Evolutionary conservation across 2,797 vertebrate species (phyloP), one percentile per base, ranked within the genome.

Genomic region (Cottoperca gobio): DNA sequence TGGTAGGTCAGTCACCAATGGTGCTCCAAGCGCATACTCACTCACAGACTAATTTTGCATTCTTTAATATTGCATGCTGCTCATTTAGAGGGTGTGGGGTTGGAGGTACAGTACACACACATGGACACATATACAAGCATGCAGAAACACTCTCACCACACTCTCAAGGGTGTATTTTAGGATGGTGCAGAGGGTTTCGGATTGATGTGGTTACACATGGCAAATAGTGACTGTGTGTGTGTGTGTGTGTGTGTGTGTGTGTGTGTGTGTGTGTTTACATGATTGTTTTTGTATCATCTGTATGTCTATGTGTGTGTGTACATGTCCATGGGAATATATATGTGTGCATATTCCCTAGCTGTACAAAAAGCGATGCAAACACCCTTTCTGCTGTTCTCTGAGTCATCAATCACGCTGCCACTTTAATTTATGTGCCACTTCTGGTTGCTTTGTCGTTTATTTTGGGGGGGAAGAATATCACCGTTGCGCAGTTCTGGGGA

Each of bases 41-140:
- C 85, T 86, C 49, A 33, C 79, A 76, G 80, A 88, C 91, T 93
- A 77, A 87, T 93, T 94, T 92, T 91, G 90, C 86, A 92, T 93
- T 90, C 93, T 96, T 98, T 96, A 97, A 98, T 98, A 97, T 97
- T 98, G 96, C 96, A 97, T 97, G 96, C 94, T 92, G 93, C 94
- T 97, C 95, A 98, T 97, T 97, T 96, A 95, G 94, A 93, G 92
- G 93, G 93, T 93, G 95, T 94, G 91, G 86, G 92, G 19, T 74
- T 78, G 84, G 93, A 93, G 95, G 94, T 94, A 93, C 62, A 75
- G 73, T 61, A 61, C 70, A 69, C 76, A 72, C 58, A 53, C 73
- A 68, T 2, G 6, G 45, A 60, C 68, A 73, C 67, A 70, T 42
- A 82, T 64, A 85, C 53, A 86, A 65, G 57, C 70, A 81, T 78